These are phyloP conservation scores for Macrochelys suwanniensis DNA, from an alignment of 2,797 vertebrate species.

Conservation along the genomic window DNA sequence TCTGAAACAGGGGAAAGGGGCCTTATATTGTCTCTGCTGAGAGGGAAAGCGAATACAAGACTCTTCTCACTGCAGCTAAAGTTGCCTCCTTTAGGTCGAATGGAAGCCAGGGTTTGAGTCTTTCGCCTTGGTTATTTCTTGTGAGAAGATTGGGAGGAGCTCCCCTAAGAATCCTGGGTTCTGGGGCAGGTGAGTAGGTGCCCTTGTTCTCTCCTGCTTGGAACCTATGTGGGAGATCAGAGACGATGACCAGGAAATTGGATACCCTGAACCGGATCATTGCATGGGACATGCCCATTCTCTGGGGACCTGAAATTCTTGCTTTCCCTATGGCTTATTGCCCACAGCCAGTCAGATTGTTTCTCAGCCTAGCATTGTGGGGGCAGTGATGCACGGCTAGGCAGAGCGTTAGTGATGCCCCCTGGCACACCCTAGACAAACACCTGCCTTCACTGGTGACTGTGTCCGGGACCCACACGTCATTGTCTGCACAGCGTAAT, in stretches of 20 bases:
- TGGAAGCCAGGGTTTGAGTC: not conserved
- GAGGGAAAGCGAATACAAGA: not conserved
- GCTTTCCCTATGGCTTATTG: not conserved
- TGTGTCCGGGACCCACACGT: too few relatives aligned
- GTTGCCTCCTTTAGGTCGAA: not conserved
- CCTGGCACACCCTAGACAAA: too few relatives aligned
- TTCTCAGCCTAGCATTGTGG: not conserved
- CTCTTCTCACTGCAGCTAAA: fast-evolving
- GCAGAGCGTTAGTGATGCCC: not conserved
- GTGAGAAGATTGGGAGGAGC: not conserved
- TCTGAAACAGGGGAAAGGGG: not conserved
- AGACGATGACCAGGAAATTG: not conserved
- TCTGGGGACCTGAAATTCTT: not conserved
- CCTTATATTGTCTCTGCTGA: not conserved
- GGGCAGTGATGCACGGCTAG: not conserved
- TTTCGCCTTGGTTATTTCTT: not conserved
- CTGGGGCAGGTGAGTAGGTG: not conserved
- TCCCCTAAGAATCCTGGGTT: not conserved
- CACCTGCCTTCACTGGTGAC: too few relatives aligned
- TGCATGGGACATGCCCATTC: not conserved
- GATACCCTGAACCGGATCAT: not conserved
- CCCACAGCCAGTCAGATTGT: not conserved
- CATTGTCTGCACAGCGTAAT: too few relatives aligned
- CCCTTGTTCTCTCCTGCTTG: not conserved
- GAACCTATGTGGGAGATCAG: not conserved